Evolutionary conservation across 2,797 vertebrate genomes (phyloP).

Genomic region (Pteronotus mesoamericanus): DNA sequence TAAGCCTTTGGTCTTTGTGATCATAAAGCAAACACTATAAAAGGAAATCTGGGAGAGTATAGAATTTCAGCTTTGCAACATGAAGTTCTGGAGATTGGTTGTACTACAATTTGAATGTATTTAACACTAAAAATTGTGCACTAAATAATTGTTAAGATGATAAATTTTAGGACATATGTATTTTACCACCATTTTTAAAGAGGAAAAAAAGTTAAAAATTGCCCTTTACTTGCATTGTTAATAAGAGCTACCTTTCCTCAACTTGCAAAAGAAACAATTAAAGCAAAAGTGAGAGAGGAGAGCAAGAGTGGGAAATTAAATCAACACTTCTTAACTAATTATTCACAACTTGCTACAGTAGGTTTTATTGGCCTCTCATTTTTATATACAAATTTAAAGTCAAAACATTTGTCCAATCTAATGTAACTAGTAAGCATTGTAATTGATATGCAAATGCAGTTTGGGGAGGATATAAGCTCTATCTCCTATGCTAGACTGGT

Average conservation of each 20-base stretch:
- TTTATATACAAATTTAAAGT: slow-evolving; percentile 22
- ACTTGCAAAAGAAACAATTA: background rate
- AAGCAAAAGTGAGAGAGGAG: background rate
- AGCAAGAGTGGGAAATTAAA: background rate
- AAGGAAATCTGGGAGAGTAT: background rate
- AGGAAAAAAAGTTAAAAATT: background rate
- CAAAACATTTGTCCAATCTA: background rate
- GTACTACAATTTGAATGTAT: background rate
- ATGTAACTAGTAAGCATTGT: background rate
- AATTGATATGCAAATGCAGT: background rate
- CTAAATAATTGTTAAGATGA: background rate
- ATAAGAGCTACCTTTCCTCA: background rate
- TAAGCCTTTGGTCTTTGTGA: background rate
- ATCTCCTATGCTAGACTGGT: background rate
- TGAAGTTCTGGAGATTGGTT: background rate
- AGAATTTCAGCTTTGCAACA: background rate
- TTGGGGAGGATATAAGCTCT: background rate
- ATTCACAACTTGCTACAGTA: background rate
- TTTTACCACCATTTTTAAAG: background rate
- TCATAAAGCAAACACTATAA: background rate
- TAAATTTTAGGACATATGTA: background rate
- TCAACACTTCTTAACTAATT: background rate
- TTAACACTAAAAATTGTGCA: background rate
- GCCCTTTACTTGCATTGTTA: background rate
- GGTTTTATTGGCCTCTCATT: background rate